These are phyloP conservation scores for Carettochelys insculpta DNA, from an alignment of 2,113 vertebrate genomes.

Conservation along the genomic window DNA sequence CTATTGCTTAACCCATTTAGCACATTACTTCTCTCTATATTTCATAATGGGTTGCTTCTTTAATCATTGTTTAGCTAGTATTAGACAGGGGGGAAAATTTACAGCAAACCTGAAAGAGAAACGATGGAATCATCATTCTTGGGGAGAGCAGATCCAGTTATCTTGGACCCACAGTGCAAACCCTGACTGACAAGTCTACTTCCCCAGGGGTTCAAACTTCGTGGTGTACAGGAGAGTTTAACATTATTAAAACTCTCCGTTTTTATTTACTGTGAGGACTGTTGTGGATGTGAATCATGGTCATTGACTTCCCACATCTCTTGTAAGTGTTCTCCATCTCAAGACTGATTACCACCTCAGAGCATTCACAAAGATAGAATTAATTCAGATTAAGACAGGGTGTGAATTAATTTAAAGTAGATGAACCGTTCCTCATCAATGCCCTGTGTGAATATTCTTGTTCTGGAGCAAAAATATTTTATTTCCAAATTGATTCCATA, in stretches of 20 bases:
- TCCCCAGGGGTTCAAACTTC: too few species aligned
- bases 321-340: neutral
- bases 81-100: accelerated
- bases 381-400: neutral
- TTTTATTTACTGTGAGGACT: neutral
- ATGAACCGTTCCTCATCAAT: neutral
- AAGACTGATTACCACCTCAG: neutral
- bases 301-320: neutral
- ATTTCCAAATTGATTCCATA: neutral
- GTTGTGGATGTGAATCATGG: neutral
- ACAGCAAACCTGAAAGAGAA: neutral
- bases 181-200: neutral
- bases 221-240: neutral
- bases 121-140: neutral
- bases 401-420: neutral
- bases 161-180: neutral
- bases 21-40: constrained; percentile 53
- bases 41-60: constrained; percentile 53
- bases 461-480: neutral
- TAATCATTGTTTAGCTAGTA: neutral
- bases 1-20: neutral
- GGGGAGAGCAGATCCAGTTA: neutral
- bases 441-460: neutral
- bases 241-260: neutral
- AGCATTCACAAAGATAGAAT: neutral